phyloP scores from a whole-genome alignment of 2,797 vertebrate genomes.

The Notolabrus celidotus region DNA sequence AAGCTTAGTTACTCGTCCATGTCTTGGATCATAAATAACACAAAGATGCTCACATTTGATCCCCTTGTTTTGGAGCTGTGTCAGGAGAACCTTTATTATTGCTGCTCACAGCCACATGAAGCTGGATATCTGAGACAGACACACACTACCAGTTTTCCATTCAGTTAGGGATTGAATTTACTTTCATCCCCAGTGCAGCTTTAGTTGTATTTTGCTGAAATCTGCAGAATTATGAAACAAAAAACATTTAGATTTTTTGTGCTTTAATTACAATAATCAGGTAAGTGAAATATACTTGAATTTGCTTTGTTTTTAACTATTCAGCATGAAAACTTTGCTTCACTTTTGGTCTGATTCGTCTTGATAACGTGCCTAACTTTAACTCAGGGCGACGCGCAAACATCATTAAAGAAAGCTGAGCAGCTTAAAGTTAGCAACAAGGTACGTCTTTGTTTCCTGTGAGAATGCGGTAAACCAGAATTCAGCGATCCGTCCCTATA shows the following conservation, averaged over 20 bases:
- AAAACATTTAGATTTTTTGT: too few species aligned
- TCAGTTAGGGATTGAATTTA: too few species aligned
- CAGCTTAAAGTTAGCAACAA: conserved; percentile 1
- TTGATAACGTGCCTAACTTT: neutral
- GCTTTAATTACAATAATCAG: neutral
- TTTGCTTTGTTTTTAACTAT: neutral
- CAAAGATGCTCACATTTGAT: neutral
- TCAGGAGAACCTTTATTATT: neutral
- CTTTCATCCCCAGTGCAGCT: too few species aligned
- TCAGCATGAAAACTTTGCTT: neutral
- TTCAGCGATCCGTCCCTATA: neutral
- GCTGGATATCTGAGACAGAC: too few species aligned
- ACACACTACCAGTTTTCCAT: too few species aligned
- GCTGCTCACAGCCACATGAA: neutral
- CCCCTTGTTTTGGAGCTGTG: neutral
- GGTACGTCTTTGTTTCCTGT: neutral
- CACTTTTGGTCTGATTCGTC: neutral
- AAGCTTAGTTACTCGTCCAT: too few species aligned
- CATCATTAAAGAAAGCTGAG: conserved; percentile 3
- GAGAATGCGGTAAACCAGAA: neutral
- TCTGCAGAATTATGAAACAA: neutral
- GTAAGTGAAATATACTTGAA: neutral
- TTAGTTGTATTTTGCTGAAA: neutral
- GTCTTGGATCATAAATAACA: neutral
- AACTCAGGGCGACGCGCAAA: conserved; percentile 2